Evolutionary conservation across 1,140 invertebrate species (phyloP).

Genomic region (Pissodes strobi): DNA sequence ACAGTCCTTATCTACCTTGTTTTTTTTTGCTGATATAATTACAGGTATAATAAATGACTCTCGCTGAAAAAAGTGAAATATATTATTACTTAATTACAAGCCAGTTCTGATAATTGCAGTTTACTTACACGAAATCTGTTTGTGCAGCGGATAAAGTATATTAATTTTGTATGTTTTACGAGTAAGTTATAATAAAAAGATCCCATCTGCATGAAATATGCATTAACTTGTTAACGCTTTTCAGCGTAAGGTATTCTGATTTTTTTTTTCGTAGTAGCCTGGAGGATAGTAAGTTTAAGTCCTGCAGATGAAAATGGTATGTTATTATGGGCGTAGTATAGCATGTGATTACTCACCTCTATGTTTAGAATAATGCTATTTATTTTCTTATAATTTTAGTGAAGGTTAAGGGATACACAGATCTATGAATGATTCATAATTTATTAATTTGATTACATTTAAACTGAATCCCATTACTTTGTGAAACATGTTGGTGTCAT

Average conservation of each 20-base stretch:
- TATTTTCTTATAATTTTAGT: too few species aligned
- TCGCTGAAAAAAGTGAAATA: neutral
- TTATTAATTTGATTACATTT: too few species aligned
- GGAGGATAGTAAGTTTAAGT: too few species aligned
- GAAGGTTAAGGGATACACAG: too few species aligned
- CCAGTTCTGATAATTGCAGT: conserved; percentile 9
- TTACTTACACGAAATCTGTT: conserved; percentile 15
- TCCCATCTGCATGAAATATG: conserved; percentile 2
- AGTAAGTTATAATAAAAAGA: neutral
- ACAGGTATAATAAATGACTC: conserved; percentile 3
- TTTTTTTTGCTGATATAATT: conserved; percentile 2
- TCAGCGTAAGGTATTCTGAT: neutral
- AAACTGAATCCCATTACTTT: too few species aligned
- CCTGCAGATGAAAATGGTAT: too few species aligned
- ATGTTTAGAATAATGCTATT: too few species aligned
- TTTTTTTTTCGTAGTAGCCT: neutral
- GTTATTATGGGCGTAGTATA: too few species aligned
- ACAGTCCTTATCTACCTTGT: too few species aligned
- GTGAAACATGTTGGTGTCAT: too few species aligned
- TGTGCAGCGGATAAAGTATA: neutral
- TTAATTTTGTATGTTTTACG: conserved; percentile 5
- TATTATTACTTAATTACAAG: conserved; percentile 12
- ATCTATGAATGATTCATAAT: too few species aligned
- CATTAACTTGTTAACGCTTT: conserved; percentile 2
- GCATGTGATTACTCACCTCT: too few species aligned